Percentiles rank a stretch among this genome's conserved stretches.
Evolutionary conservation across 2,113 vertebrate genomes (phyloP).

Genomic region (Xyrauchen texanus): DNA sequence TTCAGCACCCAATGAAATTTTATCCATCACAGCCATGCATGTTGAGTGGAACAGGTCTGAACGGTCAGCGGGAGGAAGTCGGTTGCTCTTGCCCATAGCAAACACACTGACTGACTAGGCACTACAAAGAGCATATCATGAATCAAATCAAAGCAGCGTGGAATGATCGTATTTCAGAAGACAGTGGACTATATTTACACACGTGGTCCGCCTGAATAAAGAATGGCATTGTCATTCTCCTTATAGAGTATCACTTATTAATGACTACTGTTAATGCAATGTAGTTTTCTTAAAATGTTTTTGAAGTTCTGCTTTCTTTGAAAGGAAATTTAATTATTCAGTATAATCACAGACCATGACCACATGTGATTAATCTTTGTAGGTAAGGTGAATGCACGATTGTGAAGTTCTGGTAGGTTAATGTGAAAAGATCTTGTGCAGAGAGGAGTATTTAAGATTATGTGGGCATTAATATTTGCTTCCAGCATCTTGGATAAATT

Average conservation of each 20-base stretch:
- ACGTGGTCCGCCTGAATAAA: constrained; percentile 10
- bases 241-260: no score
- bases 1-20: constrained; percentile 17
- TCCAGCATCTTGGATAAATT: not conserved
- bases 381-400: no score
- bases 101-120: not conserved
- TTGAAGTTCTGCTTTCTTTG: no score
- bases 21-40: constrained; percentile 38
- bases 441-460: no score
- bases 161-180: not conserved
- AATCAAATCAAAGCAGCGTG: not conserved
- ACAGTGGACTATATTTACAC: not conserved
- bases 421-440: no score
- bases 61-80: constrained; percentile 13
- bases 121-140: not conserved
- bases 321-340: no score
- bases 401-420: no score
- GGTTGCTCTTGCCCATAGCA: constrained; percentile 28
- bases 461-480: no score
- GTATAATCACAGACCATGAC: no score
- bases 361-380: no score
- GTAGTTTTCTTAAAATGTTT: no score
- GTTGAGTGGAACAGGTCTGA: not conserved
- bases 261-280: no score
- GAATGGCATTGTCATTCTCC: not conserved